Percentiles rank a stretch among this genome's conserved stretches.
These are phyloP conservation scores for Caenorhabditis becei DNA, from an alignment of 2,888 invertebrate species.

Conservation along the genomic window DNA sequence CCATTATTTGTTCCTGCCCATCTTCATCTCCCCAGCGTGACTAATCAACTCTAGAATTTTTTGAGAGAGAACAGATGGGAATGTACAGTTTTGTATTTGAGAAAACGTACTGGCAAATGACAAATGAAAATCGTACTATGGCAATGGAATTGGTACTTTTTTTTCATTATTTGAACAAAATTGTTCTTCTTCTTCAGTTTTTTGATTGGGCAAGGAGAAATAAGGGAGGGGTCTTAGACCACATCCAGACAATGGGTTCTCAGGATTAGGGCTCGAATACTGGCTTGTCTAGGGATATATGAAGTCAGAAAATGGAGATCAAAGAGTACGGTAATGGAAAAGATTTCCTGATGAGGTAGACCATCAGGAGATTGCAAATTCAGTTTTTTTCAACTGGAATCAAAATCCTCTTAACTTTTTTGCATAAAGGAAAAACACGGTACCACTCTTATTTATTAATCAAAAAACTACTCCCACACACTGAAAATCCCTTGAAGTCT, in stretches of 20 bases:
- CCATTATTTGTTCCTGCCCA: conserved; percentile 22
- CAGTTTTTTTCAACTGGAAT: no score
- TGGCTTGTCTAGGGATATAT: no score
- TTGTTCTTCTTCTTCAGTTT: not conserved
- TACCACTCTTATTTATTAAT: no score
- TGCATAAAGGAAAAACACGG: no score
- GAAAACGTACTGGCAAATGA: conserved; percentile 54
- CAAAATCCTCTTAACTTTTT: no score
- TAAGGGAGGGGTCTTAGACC: not conserved
- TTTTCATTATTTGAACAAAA: not conserved
- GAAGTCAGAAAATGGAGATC: no score
- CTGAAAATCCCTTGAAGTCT: conserved; percentile 2
- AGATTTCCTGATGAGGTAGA: no score
- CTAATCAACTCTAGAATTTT: conserved; percentile 34
- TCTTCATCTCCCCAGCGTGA: conserved; percentile 29
- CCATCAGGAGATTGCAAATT: no score
- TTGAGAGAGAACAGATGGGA: conserved; percentile 18
- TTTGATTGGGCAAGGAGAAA: not conserved
- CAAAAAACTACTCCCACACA: not conserved
- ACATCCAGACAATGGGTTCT: no score
- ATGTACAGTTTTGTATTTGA: conserved; percentile 36
- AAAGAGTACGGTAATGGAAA: no score
- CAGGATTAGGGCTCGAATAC: no score
- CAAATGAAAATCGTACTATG: conserved; percentile 50
- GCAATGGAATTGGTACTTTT: conserved; percentile 24